Evolutionary conservation across 37 sponge, comb jelly and placozoan species (phyloP).

Genomic region (Chondrosia reniformis): DNA sequence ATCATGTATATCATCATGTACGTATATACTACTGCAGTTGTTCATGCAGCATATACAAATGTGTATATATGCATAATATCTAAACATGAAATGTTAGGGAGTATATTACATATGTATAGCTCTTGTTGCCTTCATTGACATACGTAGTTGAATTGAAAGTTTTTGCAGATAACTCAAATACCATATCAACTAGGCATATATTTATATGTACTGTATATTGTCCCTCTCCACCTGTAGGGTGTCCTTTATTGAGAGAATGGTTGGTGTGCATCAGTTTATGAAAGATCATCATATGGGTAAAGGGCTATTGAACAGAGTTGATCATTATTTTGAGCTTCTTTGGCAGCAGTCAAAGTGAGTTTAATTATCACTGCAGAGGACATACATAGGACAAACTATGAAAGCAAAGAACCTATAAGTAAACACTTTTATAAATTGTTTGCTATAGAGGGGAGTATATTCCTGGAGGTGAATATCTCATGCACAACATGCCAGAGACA

Average conservation of each 20-base stretch:
- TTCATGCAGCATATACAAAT: not conserved
- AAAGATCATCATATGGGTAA: conserved; percentile 43
- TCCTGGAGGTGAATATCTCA: conserved; percentile 45
- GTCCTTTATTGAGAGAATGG: conserved; percentile 65
- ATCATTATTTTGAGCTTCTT: conserved; percentile 63
- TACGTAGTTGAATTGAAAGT: too few relatives aligned
- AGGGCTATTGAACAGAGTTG: conserved; percentile 49
- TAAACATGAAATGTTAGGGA: not conserved
- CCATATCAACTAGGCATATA: not conserved
- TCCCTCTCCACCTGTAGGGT: conserved; percentile 28
- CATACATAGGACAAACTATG: not conserved
- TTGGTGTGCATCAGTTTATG: conserved; percentile 74
- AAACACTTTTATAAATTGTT: not conserved
- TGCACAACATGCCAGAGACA: conserved; percentile 60
- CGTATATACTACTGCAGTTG: not conserved
- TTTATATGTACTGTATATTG: not conserved
- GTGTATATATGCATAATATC: not conserved
- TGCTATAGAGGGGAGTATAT: conserved; percentile 57
- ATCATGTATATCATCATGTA: not conserved
- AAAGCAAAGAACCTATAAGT: too few relatives aligned
- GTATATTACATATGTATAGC: not conserved
- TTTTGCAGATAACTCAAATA: too few relatives aligned
- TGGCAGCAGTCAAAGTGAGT: conserved; percentile 61
- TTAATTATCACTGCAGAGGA: not conserved
- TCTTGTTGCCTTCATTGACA: not conserved